Percentiles rank a stretch among this genome's conserved stretches.
Conservation (phyloP, 2,113 vertebrate genomes). For the Oostethus manadensis region DNA sequence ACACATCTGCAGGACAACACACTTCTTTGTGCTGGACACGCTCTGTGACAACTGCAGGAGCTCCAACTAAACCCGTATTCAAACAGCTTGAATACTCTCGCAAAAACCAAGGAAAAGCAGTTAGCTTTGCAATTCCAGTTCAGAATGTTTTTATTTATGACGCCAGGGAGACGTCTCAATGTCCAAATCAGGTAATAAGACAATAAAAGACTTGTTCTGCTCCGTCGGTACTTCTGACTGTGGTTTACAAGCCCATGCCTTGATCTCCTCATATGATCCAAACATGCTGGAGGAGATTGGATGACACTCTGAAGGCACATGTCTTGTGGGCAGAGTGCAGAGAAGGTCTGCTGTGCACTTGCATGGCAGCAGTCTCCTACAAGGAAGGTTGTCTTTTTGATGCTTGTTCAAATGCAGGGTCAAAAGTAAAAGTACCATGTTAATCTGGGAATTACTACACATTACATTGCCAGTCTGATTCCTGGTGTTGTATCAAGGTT, state of each 20-base stretch:
- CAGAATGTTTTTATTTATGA: too few relatives aligned
- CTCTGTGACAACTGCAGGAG: neutral
- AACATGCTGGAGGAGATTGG: conserved; percentile 56
- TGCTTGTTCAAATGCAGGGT: too few relatives aligned
- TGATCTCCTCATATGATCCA: conserved; percentile 68
- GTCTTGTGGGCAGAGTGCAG: conserved; percentile 51
- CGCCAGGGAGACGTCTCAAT: conserved; percentile 5
- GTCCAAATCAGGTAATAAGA: conserved; percentile 54
- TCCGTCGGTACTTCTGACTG: conserved; percentile 38
- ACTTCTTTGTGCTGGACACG: neutral
- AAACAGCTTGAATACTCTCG: too few relatives aligned
- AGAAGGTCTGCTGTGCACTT: conserved; percentile 13
- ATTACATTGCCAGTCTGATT: too few relatives aligned
- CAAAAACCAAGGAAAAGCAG: too few relatives aligned
- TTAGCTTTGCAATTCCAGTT: neutral
- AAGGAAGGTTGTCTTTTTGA: too few relatives aligned
- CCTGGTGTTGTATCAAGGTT: too few relatives aligned
- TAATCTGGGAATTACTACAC: too few relatives aligned
- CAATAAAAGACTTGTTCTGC: conserved; percentile 44
- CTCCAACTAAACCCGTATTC: neutral
- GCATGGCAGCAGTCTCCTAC: neutral
- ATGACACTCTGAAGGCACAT: conserved; percentile 56
- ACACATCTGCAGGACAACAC: neutral
- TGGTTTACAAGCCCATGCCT: conserved; percentile 57
- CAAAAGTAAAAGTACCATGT: too few relatives aligned